A percentile compares a stretch with the other conserved stretches of the same genome.
phyloP scores from a whole-genome alignment of 2,113 vertebrate genomes.

The Pelecanoides urinatrix region DNA sequence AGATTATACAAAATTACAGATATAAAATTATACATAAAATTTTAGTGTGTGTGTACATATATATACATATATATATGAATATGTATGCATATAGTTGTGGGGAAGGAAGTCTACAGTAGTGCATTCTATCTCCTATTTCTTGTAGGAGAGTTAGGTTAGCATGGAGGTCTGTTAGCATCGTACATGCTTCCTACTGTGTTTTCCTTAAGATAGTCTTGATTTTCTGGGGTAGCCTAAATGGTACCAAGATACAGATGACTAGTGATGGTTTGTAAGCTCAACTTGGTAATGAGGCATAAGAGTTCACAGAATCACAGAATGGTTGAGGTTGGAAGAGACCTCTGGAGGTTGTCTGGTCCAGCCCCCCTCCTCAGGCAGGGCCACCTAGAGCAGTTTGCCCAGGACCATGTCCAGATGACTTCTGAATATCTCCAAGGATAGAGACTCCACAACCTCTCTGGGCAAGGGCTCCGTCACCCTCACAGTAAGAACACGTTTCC shows the following conservation, averaged over 20 bases:
- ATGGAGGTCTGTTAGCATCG: not conserved
- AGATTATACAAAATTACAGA: not conserved
- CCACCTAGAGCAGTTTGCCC: not conserved
- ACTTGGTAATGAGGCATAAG: accelerated
- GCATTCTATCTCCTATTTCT: not conserved
- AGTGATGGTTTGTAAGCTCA: not conserved
- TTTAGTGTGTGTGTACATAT: not conserved
- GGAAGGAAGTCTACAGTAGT: not conserved
- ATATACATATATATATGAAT: not conserved
- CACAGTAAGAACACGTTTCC: not conserved
- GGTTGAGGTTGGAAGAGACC: not conserved
- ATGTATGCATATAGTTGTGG: not conserved
- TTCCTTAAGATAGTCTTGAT: not conserved
- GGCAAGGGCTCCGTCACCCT: not conserved
- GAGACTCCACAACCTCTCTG: not conserved
- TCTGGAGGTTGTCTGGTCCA: not conserved
- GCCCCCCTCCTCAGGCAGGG: not conserved
- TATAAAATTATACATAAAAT: not conserved
- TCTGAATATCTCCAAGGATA: not conserved
- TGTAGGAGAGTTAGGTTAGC: not conserved
- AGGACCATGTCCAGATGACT: not conserved
- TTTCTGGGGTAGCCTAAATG: not conserved
- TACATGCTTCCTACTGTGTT: not conserved
- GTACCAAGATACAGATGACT: not conserved
- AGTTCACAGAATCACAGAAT: not conserved